Percentiles rank a stretch among this genome's conserved stretches.
Conservation (phyloP, 2,888 invertebrate species). For the Leptinotarsa juncta region DNA sequence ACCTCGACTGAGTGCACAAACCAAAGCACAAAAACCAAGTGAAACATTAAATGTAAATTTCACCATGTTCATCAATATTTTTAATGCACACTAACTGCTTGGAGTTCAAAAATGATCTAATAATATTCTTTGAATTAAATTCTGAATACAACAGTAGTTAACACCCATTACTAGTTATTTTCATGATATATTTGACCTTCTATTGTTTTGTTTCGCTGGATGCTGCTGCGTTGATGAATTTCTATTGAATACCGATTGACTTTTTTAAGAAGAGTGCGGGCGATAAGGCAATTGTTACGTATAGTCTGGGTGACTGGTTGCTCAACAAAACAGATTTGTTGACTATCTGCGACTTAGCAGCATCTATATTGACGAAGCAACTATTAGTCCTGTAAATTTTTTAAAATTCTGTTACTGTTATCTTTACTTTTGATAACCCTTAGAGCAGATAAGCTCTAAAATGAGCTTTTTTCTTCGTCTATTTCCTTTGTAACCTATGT, state of each 20-base stretch:
- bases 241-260: neutral
- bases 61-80: neutral
- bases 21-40: neutral
- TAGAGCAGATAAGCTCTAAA: no score
- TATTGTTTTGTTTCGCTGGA: constrained; percentile 8
- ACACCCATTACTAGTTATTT: constrained; percentile 12
- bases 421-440: no score
- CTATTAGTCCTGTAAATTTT: no score
- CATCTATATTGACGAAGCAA: no score
- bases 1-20: neutral
- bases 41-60: neutral
- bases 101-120: constrained; percentile 7
- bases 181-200: constrained; percentile 29
- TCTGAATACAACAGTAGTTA: neutral
- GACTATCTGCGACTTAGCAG: no score
- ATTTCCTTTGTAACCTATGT: no score
- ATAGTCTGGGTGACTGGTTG: no score
- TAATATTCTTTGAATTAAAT: constrained; percentile 11
- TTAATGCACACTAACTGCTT: constrained; percentile 1
- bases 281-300: no score
- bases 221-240: neutral
- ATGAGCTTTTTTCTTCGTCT: neutral
- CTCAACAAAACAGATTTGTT: no score
- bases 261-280: neutral
- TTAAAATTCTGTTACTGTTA: no score